Evolutionary conservation across 2,797 vertebrate genomes (phyloP).

Genomic region (Micromesistius poutassou): DNA sequence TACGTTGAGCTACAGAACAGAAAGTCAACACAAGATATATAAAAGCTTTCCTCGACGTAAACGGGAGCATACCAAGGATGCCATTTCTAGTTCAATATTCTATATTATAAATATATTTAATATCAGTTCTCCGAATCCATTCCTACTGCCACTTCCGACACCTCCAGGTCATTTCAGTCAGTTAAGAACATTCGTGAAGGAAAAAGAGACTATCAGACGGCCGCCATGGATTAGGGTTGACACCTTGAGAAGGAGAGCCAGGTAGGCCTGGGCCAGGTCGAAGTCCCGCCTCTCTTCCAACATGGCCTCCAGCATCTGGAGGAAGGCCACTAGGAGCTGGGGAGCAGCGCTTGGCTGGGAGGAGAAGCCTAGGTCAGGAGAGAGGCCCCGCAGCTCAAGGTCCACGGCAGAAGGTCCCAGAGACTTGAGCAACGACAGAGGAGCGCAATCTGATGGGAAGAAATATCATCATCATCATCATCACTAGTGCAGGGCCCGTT

Average conservation of each 20-base stretch:
- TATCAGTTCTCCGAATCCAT: too few species aligned
- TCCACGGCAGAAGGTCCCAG: slow-evolving; percentile 85
- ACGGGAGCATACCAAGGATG: too few species aligned
- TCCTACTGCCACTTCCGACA: too few species aligned
- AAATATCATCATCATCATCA: not conserved
- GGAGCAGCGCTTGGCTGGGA: slow-evolving; percentile 73
- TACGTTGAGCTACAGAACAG: too few species aligned
- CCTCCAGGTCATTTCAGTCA: too few species aligned
- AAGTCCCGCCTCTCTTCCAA: slow-evolving; percentile 83
- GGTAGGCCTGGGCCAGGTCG: slow-evolving; percentile 88
- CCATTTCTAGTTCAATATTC: too few species aligned
- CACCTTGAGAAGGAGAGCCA: slow-evolving; percentile 92
- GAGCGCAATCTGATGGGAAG: slow-evolving; percentile 66
- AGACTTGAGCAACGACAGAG: slow-evolving; percentile 79
- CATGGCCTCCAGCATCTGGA: slow-evolving; percentile 84
- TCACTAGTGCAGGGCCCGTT: too few species aligned
- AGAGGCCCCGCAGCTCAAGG: slow-evolving; percentile 77
- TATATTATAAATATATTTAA: too few species aligned
- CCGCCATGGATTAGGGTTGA: not conserved
- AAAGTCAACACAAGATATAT: too few species aligned
- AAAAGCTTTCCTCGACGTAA: too few species aligned
- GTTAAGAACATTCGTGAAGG: not conserved
- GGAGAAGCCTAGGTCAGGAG: slow-evolving; percentile 82
- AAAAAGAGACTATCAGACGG: too few species aligned
- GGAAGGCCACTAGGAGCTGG: slow-evolving; percentile 80